These are phyloP conservation scores for Eubucco bourcierii DNA, from an alignment of 2,113 vertebrate species.

Conservation along the genomic window DNA sequence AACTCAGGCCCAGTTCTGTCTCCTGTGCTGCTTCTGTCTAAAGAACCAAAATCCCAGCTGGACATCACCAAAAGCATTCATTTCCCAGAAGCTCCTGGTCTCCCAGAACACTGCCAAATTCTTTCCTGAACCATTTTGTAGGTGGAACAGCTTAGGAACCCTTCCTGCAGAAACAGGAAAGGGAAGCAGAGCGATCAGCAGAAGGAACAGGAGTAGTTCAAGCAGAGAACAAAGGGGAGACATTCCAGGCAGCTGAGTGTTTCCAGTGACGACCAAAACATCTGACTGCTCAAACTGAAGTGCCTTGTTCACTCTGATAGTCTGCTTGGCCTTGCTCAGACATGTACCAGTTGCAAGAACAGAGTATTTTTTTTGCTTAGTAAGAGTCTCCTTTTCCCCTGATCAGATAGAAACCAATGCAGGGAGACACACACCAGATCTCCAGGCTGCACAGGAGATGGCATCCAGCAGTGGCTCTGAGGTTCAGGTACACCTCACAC, in stretches of 20 bases:
- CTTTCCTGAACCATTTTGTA: rapidly evolving
- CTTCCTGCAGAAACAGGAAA: background rate
- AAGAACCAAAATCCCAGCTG: background rate
- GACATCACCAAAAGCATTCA: background rate
- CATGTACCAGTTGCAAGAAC: rapidly evolving
- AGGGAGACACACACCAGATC: background rate
- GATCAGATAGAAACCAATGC: rapidly evolving
- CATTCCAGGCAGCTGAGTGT: background rate
- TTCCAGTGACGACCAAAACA: background rate
- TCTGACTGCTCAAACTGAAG: background rate
- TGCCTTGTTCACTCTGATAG: background rate
- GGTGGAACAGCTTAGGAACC: background rate
- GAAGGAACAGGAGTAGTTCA: background rate
- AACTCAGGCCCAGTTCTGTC: rapidly evolving
- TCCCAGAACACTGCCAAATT: background rate
- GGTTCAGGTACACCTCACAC: background rate
- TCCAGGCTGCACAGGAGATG: background rate
- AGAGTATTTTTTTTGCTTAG: background rate
- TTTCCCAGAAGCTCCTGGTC: background rate
- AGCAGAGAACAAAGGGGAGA: background rate
- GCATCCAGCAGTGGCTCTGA: background rate
- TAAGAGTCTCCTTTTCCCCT: background rate
- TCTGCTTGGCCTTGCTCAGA: background rate
- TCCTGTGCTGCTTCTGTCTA: background rate
- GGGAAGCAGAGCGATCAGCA: background rate